A percentile compares a stretch with the other conserved stretches of the same genome.
These are phyloP conservation scores for Hippoglossus stenolepis DNA, from an alignment of 2,113 vertebrate genomes.

Conservation along the genomic window DNA sequence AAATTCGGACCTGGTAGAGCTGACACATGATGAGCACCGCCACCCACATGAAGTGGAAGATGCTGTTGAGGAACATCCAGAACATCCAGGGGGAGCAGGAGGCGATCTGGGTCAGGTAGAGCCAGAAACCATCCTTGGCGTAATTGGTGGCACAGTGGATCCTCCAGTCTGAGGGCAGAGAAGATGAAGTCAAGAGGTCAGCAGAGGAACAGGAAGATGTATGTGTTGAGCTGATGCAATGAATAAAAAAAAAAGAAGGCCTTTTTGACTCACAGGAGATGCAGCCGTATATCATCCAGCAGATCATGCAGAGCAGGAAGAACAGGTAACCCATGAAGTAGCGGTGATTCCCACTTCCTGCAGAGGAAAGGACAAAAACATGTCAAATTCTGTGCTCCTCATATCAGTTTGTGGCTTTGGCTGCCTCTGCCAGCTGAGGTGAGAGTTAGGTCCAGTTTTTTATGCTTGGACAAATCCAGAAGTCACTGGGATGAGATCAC, in stretches of 20 bases:
- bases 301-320: conserved; percentile 99
- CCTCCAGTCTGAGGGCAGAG: conserved; percentile 88
- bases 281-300: conserved; percentile 99
- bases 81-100: conserved; percentile 99
- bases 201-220: background rate
- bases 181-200: conserved; percentile 2
- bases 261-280: conserved; percentile 91
- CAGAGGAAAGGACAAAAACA: background rate
- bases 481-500: background rate
- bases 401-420: too few species aligned
- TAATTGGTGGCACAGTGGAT: conserved; percentile 96
- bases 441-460: too few species aligned
- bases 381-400: background rate
- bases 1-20: conserved; percentile 93
- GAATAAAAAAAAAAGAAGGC: background rate
- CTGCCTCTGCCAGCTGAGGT: too few species aligned
- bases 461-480: background rate
- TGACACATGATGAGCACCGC: conserved; percentile 99
- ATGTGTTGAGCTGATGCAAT: too few species aligned
- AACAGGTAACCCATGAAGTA: conserved; percentile 99
- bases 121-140: conserved; percentile 95
- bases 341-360: conserved; percentile 98
- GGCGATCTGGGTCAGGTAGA: conserved; percentile 95
- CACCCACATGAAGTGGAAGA: conserved; percentile 99
- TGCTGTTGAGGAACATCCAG: conserved; percentile 99